phyloP scores from a whole-genome alignment of 2,797 vertebrate species.

The Leuciscus waleckii region DNA sequence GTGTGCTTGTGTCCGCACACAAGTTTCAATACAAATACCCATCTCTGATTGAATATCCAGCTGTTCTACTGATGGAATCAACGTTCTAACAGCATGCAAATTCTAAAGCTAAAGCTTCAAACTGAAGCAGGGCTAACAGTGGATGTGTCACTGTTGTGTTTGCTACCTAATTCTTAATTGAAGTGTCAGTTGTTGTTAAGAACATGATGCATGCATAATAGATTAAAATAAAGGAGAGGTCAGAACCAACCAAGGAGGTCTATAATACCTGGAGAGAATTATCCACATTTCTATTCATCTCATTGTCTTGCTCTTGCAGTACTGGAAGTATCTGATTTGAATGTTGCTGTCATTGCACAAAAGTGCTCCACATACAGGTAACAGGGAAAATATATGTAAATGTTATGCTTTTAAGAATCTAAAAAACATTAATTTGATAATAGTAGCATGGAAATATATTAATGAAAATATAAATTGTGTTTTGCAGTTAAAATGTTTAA shows the following conservation, averaged over 20 bases:
- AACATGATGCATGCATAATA: not conserved
- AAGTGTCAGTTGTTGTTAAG: constrained; percentile 7
- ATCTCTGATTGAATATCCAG: constrained; percentile 32
- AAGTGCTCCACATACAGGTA: not conserved
- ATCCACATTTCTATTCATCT: not conserved
- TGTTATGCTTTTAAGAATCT: not conserved
- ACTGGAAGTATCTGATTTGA: constrained; percentile 1
- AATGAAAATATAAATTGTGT: not conserved
- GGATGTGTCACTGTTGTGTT: not conserved
- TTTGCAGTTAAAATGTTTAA: not conserved
- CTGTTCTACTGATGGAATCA: constrained; percentile 20
- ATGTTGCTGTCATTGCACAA: constrained; percentile 13
- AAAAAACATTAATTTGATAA: not conserved
- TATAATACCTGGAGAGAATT: not conserved
- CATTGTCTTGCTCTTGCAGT: not conserved
- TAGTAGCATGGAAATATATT: not conserved
- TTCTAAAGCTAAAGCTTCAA: not conserved
- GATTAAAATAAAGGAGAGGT: not conserved
- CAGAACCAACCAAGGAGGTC: not conserved
- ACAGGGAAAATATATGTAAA: not conserved
- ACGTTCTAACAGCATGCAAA: constrained; percentile 8
- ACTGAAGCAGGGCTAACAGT: not conserved
- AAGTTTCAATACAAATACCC: constrained; percentile 7
- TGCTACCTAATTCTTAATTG: not conserved
- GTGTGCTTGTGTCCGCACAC: not conserved